These are phyloP conservation scores for Rousettus leschenaultii DNA, from an alignment of 2,113 vertebrate species.

Conservation along the genomic window DNA sequence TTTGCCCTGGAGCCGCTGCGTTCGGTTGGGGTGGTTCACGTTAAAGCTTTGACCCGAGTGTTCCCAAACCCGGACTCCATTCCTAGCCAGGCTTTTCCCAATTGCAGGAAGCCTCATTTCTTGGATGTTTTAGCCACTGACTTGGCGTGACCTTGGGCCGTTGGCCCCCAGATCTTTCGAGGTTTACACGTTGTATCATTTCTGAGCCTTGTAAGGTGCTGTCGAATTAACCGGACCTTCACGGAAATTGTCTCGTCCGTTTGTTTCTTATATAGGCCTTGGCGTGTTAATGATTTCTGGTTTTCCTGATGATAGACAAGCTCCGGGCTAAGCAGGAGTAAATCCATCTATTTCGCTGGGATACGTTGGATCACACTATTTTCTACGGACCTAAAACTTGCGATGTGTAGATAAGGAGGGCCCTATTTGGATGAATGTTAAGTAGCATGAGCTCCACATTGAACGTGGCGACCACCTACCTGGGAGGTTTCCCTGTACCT, in stretches of 20 bases:
- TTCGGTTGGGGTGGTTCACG: not conserved
- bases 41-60: not conserved
- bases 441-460: not conserved
- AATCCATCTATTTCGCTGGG: not conserved
- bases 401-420: not conserved
- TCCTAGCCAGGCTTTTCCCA: not conserved
- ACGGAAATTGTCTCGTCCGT: conserved; percentile 37
- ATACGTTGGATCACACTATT: not conserved
- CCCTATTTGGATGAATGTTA: not conserved
- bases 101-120: not conserved
- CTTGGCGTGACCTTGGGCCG: conserved; percentile 66
- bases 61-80: not conserved
- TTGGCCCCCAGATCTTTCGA: conserved; percentile 23
- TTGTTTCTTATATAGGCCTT: conserved; percentile 46
- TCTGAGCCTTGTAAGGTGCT: not conserved
- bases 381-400: not conserved
- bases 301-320: not conserved
- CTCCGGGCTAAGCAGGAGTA: not conserved
- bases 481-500: not conserved
- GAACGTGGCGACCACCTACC: conserved; percentile 6
- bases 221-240: not conserved
- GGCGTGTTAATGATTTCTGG: not conserved
- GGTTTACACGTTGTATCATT: not conserved
- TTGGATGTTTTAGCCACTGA: not conserved
- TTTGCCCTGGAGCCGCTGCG: not conserved